These are phyloP conservation scores for Ips typographus DNA, from an alignment of 1,140 invertebrate genomes.

Conservation along the genomic window DNA sequence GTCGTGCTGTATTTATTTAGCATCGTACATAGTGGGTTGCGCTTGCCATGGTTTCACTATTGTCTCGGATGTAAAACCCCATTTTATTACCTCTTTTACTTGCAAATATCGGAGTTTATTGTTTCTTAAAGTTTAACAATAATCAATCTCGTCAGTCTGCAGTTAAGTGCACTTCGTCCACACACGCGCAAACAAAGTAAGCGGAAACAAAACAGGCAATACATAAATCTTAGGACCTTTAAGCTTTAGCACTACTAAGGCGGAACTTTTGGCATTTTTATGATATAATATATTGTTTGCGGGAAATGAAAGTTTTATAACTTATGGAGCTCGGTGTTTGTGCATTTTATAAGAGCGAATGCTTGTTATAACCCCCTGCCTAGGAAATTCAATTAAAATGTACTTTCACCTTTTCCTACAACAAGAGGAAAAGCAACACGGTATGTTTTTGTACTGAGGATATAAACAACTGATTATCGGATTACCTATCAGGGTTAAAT, in stretches of 20 bases:
- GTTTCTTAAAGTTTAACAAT: conserved; percentile 4
- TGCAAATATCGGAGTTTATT: neutral
- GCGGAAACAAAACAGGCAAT: neutral
- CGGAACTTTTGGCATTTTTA: conserved; percentile 20
- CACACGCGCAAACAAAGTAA: conserved; percentile 1
- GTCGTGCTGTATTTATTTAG: too few relatives aligned
- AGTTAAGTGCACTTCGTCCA: conserved; percentile 3
- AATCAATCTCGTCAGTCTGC: neutral
- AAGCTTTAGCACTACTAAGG: conserved; percentile 5
- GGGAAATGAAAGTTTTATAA: conserved; percentile 5
- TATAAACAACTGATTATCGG: too few relatives aligned
- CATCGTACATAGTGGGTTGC: too few relatives aligned
- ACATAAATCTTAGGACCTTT: conserved; percentile 10
- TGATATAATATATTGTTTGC: conserved; percentile 13
- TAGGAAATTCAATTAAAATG: too few relatives aligned
- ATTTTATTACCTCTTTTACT: too few relatives aligned
- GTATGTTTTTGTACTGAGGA: too few relatives aligned
- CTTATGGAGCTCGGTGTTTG: neutral
- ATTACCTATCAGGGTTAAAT: too few relatives aligned
- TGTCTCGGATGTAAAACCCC: too few relatives aligned
- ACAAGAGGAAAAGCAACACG: too few relatives aligned
- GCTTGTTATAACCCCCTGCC: neutral
- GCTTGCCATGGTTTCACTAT: too few relatives aligned
- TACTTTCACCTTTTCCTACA: too few relatives aligned
- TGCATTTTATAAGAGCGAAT: conserved; percentile 14